Base-by-base conservation (phyloP, 1,140 invertebrate genomes). In the Caligus rogercresseyi region DNA sequence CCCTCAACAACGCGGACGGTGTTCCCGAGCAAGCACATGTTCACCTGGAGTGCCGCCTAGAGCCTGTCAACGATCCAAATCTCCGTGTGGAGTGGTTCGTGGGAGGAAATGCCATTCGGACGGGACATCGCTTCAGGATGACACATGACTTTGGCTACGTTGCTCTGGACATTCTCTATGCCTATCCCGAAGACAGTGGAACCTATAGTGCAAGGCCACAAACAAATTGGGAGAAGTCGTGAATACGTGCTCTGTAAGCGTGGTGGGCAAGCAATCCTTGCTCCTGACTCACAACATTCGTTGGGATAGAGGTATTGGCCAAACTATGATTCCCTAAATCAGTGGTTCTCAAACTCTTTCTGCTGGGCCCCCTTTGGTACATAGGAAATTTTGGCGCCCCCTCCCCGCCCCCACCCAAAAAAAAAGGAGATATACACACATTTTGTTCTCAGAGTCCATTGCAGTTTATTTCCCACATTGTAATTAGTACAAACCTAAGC, bases 61-160 rank as follows among this genome's bases (percentile, higher is more conserved):
- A 94, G 69, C 94, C 93, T 13, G 86, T 96, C 65, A 93, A 93
- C 70, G 93, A 98, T 74, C 82, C 92, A 1, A 86, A 91, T 67
- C 78, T 98, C 68, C 86, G 84, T 72, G 89, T 98, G 60, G 89
- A 96, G 76, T 98, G 94, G 94, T 94, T 85, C 75, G 81, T 86
- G 54, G 89, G 94, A 75, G 87, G 86, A 83, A 69, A 75, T 64
- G 80, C 81, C 65, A 78, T 87, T 65, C 80, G 80, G 65, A 70
- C 54, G 68, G 79, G 78, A 25, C 77, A 79, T 69, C 73, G 80
- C 16, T 80, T 78, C 70, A 76, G 74, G 53, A 77, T 77, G 23
- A 72, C 73, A 4, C 89, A 87, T 64, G 78, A 80, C 68, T 79
- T 79, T 72, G 77, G 78, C 23, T 77, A 74, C 70, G 77, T 79